Percentiles rank a stretch among this genome's conserved stretches.
Evolutionary conservation across 2,797 vertebrate genomes (phyloP).

Genomic region (Notolabrus celidotus): DNA sequence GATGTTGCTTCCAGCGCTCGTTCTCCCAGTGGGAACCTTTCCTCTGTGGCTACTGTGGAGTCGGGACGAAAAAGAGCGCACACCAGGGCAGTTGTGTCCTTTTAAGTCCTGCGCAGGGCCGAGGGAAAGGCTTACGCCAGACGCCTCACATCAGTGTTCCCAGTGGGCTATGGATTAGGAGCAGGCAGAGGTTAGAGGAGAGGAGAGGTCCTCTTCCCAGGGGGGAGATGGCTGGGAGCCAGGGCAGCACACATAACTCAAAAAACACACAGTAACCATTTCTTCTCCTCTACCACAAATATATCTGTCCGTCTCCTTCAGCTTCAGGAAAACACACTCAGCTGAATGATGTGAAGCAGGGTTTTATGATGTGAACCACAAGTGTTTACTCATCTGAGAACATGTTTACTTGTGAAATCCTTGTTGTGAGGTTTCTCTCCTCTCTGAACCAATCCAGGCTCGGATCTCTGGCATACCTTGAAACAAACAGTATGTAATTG

Average conservation of each 20-base stretch:
- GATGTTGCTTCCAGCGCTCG: conserved; percentile 61
- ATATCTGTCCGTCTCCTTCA: conserved; percentile 63
- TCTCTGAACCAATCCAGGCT: conserved; percentile 23
- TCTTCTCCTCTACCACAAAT: conserved; percentile 68
- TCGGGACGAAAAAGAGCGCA: conserved; percentile 70
- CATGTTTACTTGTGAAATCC: conserved; percentile 70
- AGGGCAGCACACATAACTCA: conserved; percentile 72
- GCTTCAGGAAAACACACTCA: conserved; percentile 62
- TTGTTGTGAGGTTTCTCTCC: conserved; percentile 60
- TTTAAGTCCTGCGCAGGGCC: conserved; percentile 75
- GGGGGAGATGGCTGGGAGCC: conserved; percentile 71
- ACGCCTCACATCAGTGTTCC: conserved; percentile 77
- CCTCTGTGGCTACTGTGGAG: conserved; percentile 76
- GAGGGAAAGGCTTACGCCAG: conserved; percentile 75
- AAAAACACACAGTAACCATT: conserved; percentile 72
- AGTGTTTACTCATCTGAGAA: conserved; percentile 74
- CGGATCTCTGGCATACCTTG: conserved; percentile 31
- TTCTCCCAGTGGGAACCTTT: conserved; percentile 75
- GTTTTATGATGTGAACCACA: conserved; percentile 78
- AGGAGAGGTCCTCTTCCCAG: conserved; percentile 82
- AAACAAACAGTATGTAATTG: conserved; percentile 7
- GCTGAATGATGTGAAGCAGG: conserved; percentile 64
- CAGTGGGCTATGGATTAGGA: conserved; percentile 80
- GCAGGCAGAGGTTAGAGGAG: conserved; percentile 77
- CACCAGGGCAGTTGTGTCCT: conserved; percentile 77